Conservation (phyloP, 2,888 invertebrate genomes). For the Ochlodes sylvanus region DNA sequence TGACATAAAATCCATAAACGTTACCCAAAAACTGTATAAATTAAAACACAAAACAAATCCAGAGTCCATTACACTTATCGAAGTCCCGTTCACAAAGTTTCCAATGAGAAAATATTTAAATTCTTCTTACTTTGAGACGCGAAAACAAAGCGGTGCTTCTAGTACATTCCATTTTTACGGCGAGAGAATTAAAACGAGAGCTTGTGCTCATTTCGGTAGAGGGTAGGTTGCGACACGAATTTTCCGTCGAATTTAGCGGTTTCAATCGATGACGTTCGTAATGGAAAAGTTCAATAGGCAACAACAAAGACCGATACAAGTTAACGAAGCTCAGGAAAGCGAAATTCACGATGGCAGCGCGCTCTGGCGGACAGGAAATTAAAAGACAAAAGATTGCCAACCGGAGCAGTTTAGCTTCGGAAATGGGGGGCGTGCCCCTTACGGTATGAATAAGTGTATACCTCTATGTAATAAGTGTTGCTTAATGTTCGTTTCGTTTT, state of each 20-base stretch:
- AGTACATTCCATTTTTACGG: conserved; percentile 65
- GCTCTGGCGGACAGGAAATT: conserved; percentile 81
- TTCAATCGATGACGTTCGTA: conserved; percentile 78
- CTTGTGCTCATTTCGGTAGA: conserved; percentile 61
- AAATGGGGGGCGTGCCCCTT: conserved; percentile 72
- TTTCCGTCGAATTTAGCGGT: conserved; percentile 79
- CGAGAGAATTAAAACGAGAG: conserved; percentile 64
- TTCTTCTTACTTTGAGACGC: conserved; percentile 59
- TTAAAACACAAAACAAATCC: conserved; percentile 46
- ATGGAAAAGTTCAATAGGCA: conserved; percentile 83
- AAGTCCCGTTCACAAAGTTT: conserved; percentile 70
- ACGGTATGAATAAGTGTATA: conserved; percentile 31
- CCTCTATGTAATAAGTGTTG: conserved; percentile 6
- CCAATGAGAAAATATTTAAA: conserved; percentile 76
- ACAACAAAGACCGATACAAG: conserved; percentile 81
- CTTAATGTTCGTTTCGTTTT: not conserved
- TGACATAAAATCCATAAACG: conserved; percentile 15
- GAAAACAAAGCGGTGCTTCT: conserved; percentile 64
- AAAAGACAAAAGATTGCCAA: conserved; percentile 83
- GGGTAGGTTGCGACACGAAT: conserved; percentile 64
- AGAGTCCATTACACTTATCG: conserved; percentile 69
- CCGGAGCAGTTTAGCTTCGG: conserved; percentile 76
- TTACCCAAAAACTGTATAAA: conserved; percentile 26
- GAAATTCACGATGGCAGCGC: conserved; percentile 77
- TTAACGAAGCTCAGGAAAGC: conserved; percentile 82